Conservation (phyloP, 2,113 vertebrate genomes). For the Sinocyclocheilus anshuiensis region DNA sequence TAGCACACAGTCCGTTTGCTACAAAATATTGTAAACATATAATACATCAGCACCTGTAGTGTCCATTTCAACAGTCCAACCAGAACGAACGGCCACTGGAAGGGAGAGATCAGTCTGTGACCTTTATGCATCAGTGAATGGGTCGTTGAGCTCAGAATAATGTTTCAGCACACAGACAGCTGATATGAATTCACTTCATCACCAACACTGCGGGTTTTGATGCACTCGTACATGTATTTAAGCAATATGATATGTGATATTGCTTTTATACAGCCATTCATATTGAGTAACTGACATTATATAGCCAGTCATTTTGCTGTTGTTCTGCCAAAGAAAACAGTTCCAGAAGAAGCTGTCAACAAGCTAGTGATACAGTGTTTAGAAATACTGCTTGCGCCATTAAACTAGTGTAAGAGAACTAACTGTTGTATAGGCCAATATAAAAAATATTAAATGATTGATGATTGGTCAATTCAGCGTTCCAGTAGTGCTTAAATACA, state of each 20-base stretch:
- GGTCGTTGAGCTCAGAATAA: not conserved
- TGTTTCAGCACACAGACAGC: not conserved
- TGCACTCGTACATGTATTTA: not conserved
- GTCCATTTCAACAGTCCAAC: slow-evolving; percentile 22
- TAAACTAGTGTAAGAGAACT: not conserved
- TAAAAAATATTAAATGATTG: not conserved
- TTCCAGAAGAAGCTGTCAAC: slow-evolving; percentile 12
- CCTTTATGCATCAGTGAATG: not conserved
- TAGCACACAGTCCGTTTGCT: slow-evolving; percentile 51
- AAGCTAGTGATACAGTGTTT: not conserved
- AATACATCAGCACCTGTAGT: slow-evolving; percentile 56
- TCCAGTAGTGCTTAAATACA: not conserved
- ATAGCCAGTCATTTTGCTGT: not conserved
- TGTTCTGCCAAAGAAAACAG: slow-evolving; percentile 1
- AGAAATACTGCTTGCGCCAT: not conserved
- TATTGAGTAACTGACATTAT: not conserved
- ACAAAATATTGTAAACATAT: slow-evolving; percentile 65
- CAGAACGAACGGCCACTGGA: not conserved
- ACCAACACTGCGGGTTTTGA: not conserved
- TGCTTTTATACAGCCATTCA: not conserved
- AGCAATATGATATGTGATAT: not conserved
- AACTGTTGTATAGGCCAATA: not conserved
- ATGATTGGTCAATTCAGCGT: not conserved
- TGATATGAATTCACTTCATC: not conserved
- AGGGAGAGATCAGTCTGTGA: not conserved